Evolutionary conservation across 2,797 vertebrate genomes (phyloP).

Genomic region (Intellagama lesueurii): DNA sequence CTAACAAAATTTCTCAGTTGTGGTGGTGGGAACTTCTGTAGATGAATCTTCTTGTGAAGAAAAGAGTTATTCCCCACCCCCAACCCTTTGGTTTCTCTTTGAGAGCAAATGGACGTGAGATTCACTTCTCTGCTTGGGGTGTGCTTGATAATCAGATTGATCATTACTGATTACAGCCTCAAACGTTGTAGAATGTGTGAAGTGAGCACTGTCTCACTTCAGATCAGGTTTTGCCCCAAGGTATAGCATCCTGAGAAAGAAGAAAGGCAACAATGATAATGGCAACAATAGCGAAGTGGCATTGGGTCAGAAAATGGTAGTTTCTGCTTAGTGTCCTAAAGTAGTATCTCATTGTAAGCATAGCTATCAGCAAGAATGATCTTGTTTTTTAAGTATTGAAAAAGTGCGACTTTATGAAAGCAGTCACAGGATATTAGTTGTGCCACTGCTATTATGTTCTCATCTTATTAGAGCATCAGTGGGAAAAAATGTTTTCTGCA

Average conservation of each 20-base stretch:
- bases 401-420: neutral
- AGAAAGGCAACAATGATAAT: too few species aligned
- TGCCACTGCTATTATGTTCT: neutral
- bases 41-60: too few species aligned
- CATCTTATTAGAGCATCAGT: neutral
- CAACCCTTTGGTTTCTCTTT: too few species aligned
- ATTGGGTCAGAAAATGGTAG: neutral
- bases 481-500: neutral
- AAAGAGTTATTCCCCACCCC: too few species aligned
- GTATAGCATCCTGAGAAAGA: neutral
- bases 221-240: neutral
- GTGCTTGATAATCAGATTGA: neutral
- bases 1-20: too few species aligned
- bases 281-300: neutral
- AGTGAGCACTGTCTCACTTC: neutral
- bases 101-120: too few species aligned
- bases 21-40: too few species aligned
- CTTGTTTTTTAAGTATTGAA: neutral
- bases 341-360: neutral
- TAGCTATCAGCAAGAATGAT: neutral
- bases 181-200: too few species aligned
- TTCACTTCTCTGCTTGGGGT: neutral
- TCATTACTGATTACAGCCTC: neutral
- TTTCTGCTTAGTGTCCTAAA: neutral
- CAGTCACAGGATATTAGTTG: conserved; percentile 19